These are phyloP conservation scores for Gadus chalcogrammus DNA, from an alignment of 2,113 vertebrate species.

Conservation along the genomic window DNA sequence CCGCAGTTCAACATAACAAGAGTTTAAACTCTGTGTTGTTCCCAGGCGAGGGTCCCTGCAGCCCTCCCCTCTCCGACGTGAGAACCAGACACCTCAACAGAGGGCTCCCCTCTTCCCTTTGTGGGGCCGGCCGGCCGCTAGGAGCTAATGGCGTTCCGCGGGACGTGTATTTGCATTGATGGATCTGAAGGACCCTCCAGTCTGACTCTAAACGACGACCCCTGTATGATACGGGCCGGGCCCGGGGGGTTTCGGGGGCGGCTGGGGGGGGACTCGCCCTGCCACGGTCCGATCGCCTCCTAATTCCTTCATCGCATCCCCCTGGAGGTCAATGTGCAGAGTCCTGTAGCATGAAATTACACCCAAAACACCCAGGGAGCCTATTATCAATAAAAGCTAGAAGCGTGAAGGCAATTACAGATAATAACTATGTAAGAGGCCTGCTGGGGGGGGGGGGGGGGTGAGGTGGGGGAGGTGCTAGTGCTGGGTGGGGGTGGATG, in stretches of 20 bases:
- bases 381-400: slow-evolving; percentile 79
- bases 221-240: slow-evolving; percentile 38
- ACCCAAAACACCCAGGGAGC: slow-evolving; percentile 67
- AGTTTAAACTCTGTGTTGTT: too few relatives aligned
- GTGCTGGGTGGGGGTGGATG: too few relatives aligned
- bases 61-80: too few relatives aligned
- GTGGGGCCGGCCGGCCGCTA: too few relatives aligned
- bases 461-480: slow-evolving; percentile 25
- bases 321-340: slow-evolving; percentile 67
- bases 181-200: slow-evolving; percentile 53
- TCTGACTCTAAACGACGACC: slow-evolving; percentile 42
- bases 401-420: slow-evolving; percentile 74
- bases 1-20: too few relatives aligned
- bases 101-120: too few relatives aligned
- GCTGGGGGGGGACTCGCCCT: neutral
- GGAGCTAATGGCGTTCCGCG: too few relatives aligned
- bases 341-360: slow-evolving; percentile 74
- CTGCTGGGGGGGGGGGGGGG: slow-evolving; percentile 43
- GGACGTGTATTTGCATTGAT: slow-evolving; percentile 52
- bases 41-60: too few relatives aligned
- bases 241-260: slow-evolving; percentile 18
- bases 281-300: slow-evolving; percentile 44
- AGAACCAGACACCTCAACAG: too few relatives aligned
- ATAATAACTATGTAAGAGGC: slow-evolving; percentile 73
- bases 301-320: slow-evolving; percentile 69